Percentiles rank a stretch among this genome's conserved stretches.
phyloP scores from a whole-genome alignment of 2,113 vertebrate species.

The Zonotrichia leucophrys region DNA sequence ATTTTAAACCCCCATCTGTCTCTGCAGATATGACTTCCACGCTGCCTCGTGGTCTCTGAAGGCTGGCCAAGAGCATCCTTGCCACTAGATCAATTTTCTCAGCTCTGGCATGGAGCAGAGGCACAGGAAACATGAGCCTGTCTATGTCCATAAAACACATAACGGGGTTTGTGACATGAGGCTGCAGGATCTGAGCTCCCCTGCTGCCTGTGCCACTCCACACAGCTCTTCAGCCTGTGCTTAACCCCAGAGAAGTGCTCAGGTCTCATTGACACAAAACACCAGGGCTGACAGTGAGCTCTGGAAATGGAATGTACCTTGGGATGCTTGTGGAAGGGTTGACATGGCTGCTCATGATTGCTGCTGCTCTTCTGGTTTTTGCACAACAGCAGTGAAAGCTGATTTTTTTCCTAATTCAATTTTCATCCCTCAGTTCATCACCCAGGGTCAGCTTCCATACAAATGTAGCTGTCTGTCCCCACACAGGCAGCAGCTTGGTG shows the following conservation, averaged over 20 bases:
- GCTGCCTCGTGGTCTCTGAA: not conserved
- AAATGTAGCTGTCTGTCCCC: not conserved
- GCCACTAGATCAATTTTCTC: not conserved
- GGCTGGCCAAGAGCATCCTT: not conserved
- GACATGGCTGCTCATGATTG: not conserved
- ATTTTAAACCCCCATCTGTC: not conserved
- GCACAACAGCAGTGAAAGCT: not conserved
- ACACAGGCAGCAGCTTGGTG: not conserved
- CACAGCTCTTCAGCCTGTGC: not conserved
- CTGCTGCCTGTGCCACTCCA: accelerated
- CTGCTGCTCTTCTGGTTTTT: not conserved
- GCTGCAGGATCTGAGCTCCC: not conserved
- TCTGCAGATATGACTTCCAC: not conserved
- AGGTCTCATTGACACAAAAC: not conserved
- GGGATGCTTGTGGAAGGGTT: not conserved
- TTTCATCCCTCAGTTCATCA: not conserved
- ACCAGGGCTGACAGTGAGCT: not conserved
- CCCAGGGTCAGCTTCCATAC: not conserved
- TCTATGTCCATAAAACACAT: not conserved
- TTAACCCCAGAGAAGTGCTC: not conserved
- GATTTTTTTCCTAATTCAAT: not conserved
- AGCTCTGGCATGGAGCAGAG: not conserved
- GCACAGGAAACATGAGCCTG: not conserved
- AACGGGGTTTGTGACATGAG: accelerated
- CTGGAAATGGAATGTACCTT: not conserved